phyloP scores from a whole-genome alignment of 2,113 vertebrate genomes.

The Atractosteus spatula region DNA sequence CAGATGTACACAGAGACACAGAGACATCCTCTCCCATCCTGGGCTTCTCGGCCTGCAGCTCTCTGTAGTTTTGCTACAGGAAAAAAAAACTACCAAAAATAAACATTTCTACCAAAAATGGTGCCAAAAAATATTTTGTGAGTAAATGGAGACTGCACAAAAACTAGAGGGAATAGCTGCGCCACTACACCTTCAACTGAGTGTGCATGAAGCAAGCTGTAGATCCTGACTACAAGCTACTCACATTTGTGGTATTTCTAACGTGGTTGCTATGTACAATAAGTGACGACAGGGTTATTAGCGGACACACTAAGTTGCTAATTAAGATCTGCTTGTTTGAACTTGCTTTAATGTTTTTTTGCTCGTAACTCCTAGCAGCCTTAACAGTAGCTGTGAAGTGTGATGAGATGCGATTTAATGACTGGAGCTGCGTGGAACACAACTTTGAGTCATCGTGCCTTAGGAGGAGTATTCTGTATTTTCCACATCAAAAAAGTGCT shows the following conservation, averaged over 20 bases:
- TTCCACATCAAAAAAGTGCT: no score
- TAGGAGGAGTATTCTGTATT: no score
- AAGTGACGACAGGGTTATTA: background rate
- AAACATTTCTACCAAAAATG: no score
- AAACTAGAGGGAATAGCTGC: background rate
- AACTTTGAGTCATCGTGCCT: no score
- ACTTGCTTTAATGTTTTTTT: background rate
- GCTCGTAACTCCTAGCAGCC: background rate
- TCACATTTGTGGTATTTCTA: background rate
- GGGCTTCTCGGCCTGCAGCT: background rate
- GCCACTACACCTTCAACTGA: background rate
- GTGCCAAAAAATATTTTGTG: no score
- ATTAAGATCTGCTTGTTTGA: conserved; percentile 10
- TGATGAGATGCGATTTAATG: no score
- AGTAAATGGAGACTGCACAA: no score
- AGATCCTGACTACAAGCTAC: background rate
- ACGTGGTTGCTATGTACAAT: background rate
- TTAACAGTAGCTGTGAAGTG: background rate
- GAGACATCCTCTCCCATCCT: background rate
- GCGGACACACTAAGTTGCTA: background rate
- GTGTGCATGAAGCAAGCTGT: no score
- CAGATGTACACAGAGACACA: background rate
- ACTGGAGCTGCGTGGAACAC: no score
- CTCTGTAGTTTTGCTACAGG: no score
- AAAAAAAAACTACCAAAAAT: no score